Evolutionary conservation across 2,113 vertebrate genomes (phyloP).

Genomic region (Microtus oregoni): DNA sequence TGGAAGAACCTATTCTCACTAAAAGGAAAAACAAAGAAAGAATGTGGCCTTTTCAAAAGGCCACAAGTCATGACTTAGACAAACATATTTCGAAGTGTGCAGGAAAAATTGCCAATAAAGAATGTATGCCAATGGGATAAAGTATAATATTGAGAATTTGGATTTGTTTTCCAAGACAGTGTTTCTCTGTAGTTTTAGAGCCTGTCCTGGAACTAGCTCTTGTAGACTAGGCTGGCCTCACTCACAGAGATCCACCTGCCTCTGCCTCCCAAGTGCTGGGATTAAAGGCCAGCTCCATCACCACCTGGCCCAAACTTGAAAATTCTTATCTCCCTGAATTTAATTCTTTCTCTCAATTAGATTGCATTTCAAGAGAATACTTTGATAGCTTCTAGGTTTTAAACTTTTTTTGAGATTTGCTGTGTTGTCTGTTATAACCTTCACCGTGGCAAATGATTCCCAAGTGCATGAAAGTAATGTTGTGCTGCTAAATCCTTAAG

Average conservation of each 20-base stretch:
- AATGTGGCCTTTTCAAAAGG: not conserved
- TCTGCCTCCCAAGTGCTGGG: too few species aligned
- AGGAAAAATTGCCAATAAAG: not conserved
- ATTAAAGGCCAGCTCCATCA: too few species aligned
- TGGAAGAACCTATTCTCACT: not conserved
- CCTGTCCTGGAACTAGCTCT: too few species aligned
- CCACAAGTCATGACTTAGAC: not conserved
- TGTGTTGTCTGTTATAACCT: not conserved
- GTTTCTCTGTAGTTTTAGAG: too few species aligned
- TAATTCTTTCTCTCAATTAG: not conserved
- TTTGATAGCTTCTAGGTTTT: not conserved
- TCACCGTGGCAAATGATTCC: not conserved
- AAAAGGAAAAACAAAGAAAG: not conserved
- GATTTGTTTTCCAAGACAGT: too few species aligned
- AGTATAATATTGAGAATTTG: not conserved
- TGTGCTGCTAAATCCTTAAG: not conserved
- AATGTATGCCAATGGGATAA: not conserved
- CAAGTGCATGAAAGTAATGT: not conserved
- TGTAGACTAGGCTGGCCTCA: too few species aligned
- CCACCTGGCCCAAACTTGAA: not conserved
- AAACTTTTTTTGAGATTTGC: not conserved
- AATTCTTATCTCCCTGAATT: not conserved
- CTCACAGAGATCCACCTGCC: too few species aligned
- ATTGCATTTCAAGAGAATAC: not conserved
- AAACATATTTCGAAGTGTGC: not conserved